Conservation (phyloP, 2,888 invertebrate species). For the Rhingia rostrata region DNA sequence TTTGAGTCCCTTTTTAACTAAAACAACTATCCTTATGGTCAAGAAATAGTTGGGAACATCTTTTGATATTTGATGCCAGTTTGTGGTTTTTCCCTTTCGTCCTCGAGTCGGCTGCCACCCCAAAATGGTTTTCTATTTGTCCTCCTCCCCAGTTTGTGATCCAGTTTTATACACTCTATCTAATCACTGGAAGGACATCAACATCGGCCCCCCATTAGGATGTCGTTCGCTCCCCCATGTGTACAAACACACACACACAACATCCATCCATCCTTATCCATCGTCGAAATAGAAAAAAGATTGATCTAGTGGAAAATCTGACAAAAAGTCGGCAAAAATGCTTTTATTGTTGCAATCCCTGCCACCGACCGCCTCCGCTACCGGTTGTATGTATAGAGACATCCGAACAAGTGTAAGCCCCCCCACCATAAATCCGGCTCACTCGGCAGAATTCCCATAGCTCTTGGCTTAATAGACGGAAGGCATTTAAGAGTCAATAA, state of each 20-base stretch:
- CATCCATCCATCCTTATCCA: slow-evolving; percentile 14
- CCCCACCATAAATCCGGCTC: slow-evolving; percentile 59
- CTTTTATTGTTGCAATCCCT: slow-evolving; percentile 58
- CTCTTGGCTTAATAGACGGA: slow-evolving; percentile 74
- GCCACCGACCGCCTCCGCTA: neutral
- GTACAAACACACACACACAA: neutral
- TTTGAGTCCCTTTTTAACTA: slow-evolving; percentile 25
- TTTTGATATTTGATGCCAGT: slow-evolving; percentile 67
- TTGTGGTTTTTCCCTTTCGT: slow-evolving; percentile 63
- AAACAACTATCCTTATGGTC: slow-evolving; percentile 49
- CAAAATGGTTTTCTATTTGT: slow-evolving; percentile 22
- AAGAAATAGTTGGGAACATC: slow-evolving; percentile 33
- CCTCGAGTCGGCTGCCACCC: slow-evolving; percentile 49
- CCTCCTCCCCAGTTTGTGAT: slow-evolving; percentile 1
- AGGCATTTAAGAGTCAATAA: slow-evolving; percentile 83
- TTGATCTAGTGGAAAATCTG: slow-evolving; percentile 74
- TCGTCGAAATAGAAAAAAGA: slow-evolving; percentile 55
- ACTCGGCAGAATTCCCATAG: slow-evolving; percentile 70
- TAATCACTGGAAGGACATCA: slow-evolving; percentile 54
- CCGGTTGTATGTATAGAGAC: neutral
- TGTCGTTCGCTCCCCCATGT: slow-evolving; percentile 1
- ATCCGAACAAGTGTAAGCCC: slow-evolving; percentile 40
- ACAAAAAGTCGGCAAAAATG: slow-evolving; percentile 69
- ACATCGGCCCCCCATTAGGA: slow-evolving; percentile 37
- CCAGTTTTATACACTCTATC: slow-evolving; percentile 18